A percentile compares a stretch with the other conserved stretches of the same genome.
Conservation (phyloP, 2,113 vertebrate genomes). For the Dinomys branickii region DNA sequence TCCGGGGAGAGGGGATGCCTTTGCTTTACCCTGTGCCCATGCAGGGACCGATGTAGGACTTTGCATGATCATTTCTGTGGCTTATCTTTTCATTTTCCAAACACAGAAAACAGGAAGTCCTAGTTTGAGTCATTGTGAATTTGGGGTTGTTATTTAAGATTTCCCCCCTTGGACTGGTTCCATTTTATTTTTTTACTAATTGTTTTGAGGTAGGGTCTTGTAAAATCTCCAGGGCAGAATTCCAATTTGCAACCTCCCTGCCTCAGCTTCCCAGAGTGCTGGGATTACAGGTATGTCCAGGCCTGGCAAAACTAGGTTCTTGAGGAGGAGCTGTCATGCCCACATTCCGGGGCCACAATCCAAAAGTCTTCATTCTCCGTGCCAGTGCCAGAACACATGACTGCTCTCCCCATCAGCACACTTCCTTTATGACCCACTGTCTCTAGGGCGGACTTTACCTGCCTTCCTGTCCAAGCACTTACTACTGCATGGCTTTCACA, state of each 20-base stretch:
- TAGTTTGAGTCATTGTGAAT: conserved; percentile 58
- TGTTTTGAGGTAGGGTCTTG: not conserved
- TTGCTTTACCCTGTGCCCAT: not conserved
- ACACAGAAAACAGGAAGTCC: conserved; percentile 46
- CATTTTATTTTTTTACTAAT: not conserved
- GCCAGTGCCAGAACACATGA: not conserved
- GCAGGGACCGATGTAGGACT: not conserved
- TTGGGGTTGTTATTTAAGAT: conserved; percentile 56
- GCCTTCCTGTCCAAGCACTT: not conserved
- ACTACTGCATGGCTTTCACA: not conserved
- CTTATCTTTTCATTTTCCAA: conserved; percentile 9
- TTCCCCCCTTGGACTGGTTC: conserved; percentile 31
- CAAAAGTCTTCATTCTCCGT: not conserved
- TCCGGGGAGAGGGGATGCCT: not conserved
- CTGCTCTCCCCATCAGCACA: not conserved
- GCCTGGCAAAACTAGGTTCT: not conserved
- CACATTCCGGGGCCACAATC: not conserved
- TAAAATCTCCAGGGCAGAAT: not conserved
- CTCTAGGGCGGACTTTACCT: not conserved
- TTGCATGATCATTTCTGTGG: conserved; percentile 28
- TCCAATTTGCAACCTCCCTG: not conserved
- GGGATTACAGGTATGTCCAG: not conserved
- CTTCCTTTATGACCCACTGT: not conserved
- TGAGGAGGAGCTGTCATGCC: not conserved
- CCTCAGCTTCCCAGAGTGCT: not conserved